phyloP scores from a whole-genome alignment of 2,888 invertebrate species.

The Gymnoscelis rufifasciata region DNA sequence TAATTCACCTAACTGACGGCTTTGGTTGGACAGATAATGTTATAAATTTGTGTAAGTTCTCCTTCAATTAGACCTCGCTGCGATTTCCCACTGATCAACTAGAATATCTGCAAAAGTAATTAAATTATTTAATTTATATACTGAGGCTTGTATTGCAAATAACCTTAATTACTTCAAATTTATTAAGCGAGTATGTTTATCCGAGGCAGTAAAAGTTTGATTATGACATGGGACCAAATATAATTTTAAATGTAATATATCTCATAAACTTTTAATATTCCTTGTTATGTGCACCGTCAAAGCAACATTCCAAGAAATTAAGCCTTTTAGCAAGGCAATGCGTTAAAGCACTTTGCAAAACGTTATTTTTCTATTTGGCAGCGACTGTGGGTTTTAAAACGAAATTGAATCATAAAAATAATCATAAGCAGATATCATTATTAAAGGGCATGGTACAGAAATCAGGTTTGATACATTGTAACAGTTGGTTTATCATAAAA shows the following conservation, averaged over 20 bases:
- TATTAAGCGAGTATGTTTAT: not conserved
- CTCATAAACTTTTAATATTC: constrained; percentile 47
- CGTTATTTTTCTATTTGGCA: not conserved
- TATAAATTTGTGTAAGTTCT: no score
- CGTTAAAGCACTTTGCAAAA: not conserved
- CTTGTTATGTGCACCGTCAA: constrained; percentile 40
- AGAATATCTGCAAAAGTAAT: no score
- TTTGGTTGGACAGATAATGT: no score
- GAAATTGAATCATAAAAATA: not conserved
- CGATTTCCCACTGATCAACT: no score
- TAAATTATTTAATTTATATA: no score
- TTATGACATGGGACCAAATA: constrained; percentile 30
- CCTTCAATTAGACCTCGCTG: no score
- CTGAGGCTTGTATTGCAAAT: no score
- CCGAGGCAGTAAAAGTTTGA: constrained; percentile 12
- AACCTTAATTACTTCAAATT: not conserved
- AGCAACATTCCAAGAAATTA: constrained; percentile 41
- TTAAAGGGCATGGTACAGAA: not conserved
- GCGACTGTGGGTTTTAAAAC: not conserved
- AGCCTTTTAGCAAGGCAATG: constrained; percentile 2
- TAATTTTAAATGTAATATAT: constrained; percentile 37
- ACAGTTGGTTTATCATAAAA: no score
- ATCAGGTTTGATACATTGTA: not conserved
- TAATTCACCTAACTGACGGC: no score
- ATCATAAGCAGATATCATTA: not conserved